Percentiles rank a stretch among this genome's conserved stretches.
Evolutionary conservation across 2,797 vertebrate species (phyloP).

Genomic region (Eupleurogrammus muticus): DNA sequence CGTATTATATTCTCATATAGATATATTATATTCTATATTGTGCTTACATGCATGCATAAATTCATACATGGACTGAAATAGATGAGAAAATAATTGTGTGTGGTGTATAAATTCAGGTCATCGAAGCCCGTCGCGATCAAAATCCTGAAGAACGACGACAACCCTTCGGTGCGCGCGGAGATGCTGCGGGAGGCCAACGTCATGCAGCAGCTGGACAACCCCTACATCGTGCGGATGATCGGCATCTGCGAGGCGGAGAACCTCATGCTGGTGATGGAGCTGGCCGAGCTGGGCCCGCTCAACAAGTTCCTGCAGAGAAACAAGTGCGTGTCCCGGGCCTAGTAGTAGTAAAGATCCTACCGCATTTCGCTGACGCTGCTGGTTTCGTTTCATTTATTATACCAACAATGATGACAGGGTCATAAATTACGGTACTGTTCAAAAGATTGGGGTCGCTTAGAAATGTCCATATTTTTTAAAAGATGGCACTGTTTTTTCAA

Average conservation of each 20-base stretch:
- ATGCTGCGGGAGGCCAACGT: slow-evolving; percentile 92
- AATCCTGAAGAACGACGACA: slow-evolving; percentile 94
- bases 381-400: too few species aligned
- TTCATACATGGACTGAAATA: too few species aligned
- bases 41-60: too few species aligned
- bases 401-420: too few species aligned
- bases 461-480: too few species aligned
- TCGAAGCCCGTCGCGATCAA: slow-evolving; percentile 94
- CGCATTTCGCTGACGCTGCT: not conserved
- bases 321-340: slow-evolving; percentile 79
- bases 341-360: too few species aligned
- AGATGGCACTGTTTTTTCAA: too few species aligned
- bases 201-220: slow-evolving; percentile 98
- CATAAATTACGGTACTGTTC: too few species aligned
- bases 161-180: slow-evolving; percentile 89
- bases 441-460: too few species aligned
- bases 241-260: slow-evolving; percentile 95
- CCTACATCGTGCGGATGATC: slow-evolving; percentile 99
- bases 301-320: slow-evolving; percentile 94
- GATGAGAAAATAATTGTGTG: too few species aligned
- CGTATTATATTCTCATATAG: too few species aligned
- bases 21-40: too few species aligned
- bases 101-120: slow-evolving; percentile 82
- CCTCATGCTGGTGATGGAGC: slow-evolving; percentile 99
- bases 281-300: slow-evolving; percentile 94